Conservation (phyloP, 2,888 invertebrate species). For the Dolomedes plantarius region DNA sequence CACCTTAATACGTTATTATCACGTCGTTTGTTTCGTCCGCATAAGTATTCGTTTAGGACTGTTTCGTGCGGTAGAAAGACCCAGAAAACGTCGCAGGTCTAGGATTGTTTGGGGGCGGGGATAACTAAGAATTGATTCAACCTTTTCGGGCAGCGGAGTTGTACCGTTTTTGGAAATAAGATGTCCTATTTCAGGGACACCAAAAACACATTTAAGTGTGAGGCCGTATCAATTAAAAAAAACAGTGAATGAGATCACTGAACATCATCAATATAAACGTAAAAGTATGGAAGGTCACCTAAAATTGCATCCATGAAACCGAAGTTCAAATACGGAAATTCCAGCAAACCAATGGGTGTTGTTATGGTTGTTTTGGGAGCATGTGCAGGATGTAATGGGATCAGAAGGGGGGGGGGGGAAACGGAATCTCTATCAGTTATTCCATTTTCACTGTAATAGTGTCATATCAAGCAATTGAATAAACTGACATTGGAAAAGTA, state of each 20-base stretch:
- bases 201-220: background rate
- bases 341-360: background rate
- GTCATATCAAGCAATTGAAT: too few relatives aligned
- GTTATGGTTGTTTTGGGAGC: background rate
- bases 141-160: conserved; percentile 10
- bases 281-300: background rate
- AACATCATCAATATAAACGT: background rate
- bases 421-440: too few relatives aligned
- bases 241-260: too few relatives aligned
- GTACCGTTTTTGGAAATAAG: background rate
- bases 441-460: too few relatives aligned
- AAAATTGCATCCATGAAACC: conserved; percentile 5
- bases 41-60: too few relatives aligned
- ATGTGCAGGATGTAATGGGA: background rate
- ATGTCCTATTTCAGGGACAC: background rate
- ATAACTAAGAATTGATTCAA: conserved; percentile 5
- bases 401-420: too few relatives aligned
- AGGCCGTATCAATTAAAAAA: background rate
- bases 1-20: background rate
- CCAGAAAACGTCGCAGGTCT: background rate
- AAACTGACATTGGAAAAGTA: too few relatives aligned
- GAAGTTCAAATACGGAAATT: background rate
- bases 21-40: background rate
- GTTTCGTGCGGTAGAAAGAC: background rate
- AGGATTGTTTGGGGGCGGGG: background rate